Evolutionary conservation across 2,888 invertebrate genomes (phyloP).

Genomic region (Oscheius sp.): DNA sequence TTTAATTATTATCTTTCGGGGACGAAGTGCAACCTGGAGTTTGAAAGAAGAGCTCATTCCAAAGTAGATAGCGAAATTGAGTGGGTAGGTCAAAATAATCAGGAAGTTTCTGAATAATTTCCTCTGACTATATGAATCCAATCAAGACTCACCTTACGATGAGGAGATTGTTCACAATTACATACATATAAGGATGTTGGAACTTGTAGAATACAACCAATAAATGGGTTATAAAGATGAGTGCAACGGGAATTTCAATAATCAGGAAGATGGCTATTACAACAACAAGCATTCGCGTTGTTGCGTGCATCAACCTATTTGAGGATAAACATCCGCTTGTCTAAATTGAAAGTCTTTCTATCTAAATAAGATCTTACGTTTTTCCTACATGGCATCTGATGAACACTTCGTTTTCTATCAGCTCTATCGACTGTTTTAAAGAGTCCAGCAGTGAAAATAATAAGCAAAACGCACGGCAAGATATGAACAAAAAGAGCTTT

Average conservation of each 20-base stretch:
- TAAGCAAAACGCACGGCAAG: conserved; percentile 43
- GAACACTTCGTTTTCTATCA: conserved; percentile 35
- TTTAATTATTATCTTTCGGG: background rate
- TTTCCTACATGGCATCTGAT: conserved; percentile 29
- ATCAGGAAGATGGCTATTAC: conserved; percentile 73
- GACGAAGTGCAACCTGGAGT: conserved; percentile 37
- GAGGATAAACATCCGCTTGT: conserved; percentile 29
- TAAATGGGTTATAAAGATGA: conserved; percentile 43
- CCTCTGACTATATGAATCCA: no score
- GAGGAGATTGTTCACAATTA: conserved; percentile 81
- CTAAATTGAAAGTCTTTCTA: background rate
- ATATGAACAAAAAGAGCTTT: conserved; percentile 82
- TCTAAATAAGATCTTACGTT: background rate
- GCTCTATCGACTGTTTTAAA: conserved; percentile 34
- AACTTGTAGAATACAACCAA: conserved; percentile 77
- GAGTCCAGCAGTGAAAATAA: conserved; percentile 37
- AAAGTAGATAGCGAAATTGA: conserved; percentile 90
- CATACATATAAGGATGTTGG: conserved; percentile 77
- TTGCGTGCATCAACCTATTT: conserved; percentile 35
- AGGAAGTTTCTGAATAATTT: conserved; percentile 90
- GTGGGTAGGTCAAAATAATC: conserved; percentile 85
- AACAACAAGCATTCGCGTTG: conserved; percentile 72
- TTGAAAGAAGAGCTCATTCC: conserved; percentile 92
- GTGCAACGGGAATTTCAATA: conserved; percentile 72
- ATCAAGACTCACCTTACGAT: conserved; percentile 74